A percentile compares a stretch with the other conserved stretches of the same genome.
Conservation (phyloP, 2,888 invertebrate species). For the Teinopalpus imperialis region DNA sequence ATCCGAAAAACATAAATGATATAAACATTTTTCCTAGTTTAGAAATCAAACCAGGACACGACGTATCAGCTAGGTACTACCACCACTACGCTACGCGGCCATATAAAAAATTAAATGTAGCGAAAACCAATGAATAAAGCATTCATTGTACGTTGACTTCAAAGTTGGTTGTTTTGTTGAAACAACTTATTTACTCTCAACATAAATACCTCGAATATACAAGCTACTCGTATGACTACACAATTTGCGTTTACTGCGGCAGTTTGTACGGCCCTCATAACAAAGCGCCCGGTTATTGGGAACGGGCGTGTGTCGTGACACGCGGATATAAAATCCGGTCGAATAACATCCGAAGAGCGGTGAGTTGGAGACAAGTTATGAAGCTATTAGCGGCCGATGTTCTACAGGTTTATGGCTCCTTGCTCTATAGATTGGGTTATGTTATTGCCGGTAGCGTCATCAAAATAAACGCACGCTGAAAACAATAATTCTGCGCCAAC, state of each 20-base stretch:
- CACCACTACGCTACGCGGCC: no score
- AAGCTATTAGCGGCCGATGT: constrained; percentile 34
- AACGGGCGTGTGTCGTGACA: constrained; percentile 15
- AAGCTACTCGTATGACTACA: no score
- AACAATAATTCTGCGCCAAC: not conserved
- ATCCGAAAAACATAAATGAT: no score
- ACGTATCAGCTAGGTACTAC: no score
- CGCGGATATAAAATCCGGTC: constrained; percentile 9
- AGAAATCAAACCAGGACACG: no score
- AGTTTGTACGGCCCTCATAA: constrained; percentile 4
- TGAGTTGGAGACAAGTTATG: constrained; percentile 31
- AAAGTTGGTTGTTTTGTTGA: no score
- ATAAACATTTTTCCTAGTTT: no score
- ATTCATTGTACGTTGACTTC: no score
- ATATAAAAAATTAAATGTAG: no score
- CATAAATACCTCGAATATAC: no score
- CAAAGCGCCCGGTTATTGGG: constrained; percentile 7
- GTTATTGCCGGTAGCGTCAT: constrained; percentile 2
- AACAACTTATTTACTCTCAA: no score
- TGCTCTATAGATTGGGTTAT: constrained; percentile 8
- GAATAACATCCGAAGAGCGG: constrained; percentile 4
- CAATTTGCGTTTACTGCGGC: constrained; percentile 4
- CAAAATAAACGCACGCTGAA: not conserved
- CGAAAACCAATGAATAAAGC: no score
- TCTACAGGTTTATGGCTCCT: constrained; percentile 31